phyloP scores from a whole-genome alignment of 2,888 invertebrate species.

The Pristionchus mayeri region DNA sequence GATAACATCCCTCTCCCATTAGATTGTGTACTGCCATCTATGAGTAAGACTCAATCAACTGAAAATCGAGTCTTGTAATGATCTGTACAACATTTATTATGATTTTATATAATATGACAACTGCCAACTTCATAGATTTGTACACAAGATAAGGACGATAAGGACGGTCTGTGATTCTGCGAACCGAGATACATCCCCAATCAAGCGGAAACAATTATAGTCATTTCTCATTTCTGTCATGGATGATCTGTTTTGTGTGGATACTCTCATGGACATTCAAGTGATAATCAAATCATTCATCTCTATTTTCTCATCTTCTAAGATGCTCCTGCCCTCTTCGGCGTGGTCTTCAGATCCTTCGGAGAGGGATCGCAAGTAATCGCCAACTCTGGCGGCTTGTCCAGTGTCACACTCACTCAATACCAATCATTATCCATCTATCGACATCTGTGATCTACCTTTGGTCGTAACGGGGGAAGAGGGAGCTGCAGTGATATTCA shows the following conservation, averaged over 20 bases:
- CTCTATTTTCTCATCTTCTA: not conserved
- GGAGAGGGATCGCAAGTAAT: conserved; percentile 44
- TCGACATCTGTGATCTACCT: not conserved
- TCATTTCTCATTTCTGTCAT: too few relatives aligned
- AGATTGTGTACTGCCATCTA: not conserved
- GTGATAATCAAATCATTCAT: conserved; percentile 42
- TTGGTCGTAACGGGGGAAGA: not conserved
- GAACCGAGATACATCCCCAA: too few relatives aligned
- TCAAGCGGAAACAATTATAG: too few relatives aligned
- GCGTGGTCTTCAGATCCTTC: conserved; percentile 36
- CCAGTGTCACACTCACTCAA: conserved; percentile 20
- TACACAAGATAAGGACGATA: too few relatives aligned
- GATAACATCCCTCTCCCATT: not conserved
- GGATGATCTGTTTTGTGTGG: too few relatives aligned
- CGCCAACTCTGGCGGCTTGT: conserved; percentile 17
- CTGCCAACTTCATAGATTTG: too few relatives aligned
- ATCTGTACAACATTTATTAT: too few relatives aligned
- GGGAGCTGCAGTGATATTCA: not conserved
- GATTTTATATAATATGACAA: too few relatives aligned
- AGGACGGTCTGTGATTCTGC: too few relatives aligned
- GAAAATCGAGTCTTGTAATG: too few relatives aligned
- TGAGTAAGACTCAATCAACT: too few relatives aligned
- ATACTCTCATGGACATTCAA: conserved; percentile 8
- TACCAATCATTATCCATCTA: not conserved
- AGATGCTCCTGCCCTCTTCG: conserved; percentile 36